These are phyloP conservation scores for Pelecanoides urinatrix DNA, from an alignment of 2,113 vertebrate species.

Conservation along the genomic window DNA sequence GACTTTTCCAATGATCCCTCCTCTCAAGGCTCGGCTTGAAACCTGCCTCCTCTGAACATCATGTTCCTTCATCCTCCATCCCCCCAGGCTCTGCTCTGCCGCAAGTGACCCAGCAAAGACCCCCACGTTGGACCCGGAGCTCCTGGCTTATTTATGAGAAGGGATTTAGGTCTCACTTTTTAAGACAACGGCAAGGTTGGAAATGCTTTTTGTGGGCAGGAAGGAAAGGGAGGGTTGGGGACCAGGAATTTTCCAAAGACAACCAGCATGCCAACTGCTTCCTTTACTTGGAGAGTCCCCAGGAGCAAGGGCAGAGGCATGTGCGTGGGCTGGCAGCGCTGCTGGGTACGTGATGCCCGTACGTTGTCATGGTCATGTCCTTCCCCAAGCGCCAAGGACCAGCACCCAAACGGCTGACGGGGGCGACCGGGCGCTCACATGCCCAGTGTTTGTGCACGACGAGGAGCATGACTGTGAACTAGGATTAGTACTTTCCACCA, in stretches of 20 bases:
- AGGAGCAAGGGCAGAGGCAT: neutral
- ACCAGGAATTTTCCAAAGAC: slow-evolving; percentile 4
- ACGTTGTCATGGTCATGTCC: neutral
- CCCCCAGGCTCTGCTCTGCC: neutral
- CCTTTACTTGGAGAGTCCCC: neutral
- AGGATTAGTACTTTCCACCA: neutral
- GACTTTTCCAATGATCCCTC: neutral
- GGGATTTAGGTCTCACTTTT: neutral
- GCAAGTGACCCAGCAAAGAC: neutral
- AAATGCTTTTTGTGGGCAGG: neutral
- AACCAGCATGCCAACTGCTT: neutral
- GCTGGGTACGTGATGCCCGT: neutral
- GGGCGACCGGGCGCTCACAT: neutral
- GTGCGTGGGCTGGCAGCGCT: neutral
- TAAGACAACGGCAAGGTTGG: neutral
- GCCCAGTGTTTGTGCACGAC: fast-evolving
- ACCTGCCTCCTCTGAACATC: neutral
- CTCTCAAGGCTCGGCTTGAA: neutral
- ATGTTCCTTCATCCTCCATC: neutral
- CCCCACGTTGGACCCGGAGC: fast-evolving
- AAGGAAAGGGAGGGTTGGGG: neutral
- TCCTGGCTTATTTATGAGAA: neutral
- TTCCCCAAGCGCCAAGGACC: neutral
- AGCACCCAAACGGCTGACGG: fast-evolving
- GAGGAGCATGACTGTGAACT: fast-evolving